phyloP scores from a whole-genome alignment of 2,888 invertebrate genomes.

The Liopterus haemorrhoidalis region DNA sequence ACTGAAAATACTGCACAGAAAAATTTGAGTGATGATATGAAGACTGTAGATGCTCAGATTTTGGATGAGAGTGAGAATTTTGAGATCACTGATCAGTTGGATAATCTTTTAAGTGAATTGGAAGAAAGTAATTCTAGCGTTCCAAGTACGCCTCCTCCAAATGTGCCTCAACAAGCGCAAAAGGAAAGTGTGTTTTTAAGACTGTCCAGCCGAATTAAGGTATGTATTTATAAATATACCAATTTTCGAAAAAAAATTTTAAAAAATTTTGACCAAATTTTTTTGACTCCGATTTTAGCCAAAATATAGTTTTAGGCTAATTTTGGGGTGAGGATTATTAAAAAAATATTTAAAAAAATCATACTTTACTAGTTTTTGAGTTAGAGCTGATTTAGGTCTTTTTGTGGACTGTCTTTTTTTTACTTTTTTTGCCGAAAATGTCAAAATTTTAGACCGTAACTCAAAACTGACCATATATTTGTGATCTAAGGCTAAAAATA shows the following conservation, averaged over 20 bases:
- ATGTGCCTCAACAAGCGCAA: constrained; percentile 50
- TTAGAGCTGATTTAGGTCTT: too few relatives aligned
- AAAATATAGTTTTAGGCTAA: too few relatives aligned
- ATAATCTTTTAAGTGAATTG: constrained; percentile 52
- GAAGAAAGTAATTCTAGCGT: constrained; percentile 51
- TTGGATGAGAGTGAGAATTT: constrained; percentile 36
- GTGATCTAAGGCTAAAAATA: too few relatives aligned
- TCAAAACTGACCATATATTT: too few relatives aligned
- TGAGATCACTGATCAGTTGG: constrained; percentile 47
- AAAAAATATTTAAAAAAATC: too few relatives aligned
- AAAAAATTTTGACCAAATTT: not conserved
- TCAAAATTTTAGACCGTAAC: too few relatives aligned
- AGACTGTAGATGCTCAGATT: constrained; percentile 13
- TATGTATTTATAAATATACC: constrained; percentile 41
- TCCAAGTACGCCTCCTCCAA: constrained; percentile 41
- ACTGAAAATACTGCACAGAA: constrained; percentile 14
- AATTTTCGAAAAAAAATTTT: not conserved
- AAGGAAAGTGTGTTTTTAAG: constrained; percentile 95
- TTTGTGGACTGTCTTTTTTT: too few relatives aligned
- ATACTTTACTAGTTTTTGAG: too few relatives aligned
- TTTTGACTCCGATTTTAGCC: too few relatives aligned
- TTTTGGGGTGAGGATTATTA: too few relatives aligned
- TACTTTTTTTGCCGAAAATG: too few relatives aligned
- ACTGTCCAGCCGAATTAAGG: constrained; percentile 92
- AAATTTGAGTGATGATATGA: constrained; percentile 12